These are phyloP conservation scores for Drosophila sturtevanti DNA, from an alignment of 1,140 invertebrate genomes.

Conservation along the genomic window DNA sequence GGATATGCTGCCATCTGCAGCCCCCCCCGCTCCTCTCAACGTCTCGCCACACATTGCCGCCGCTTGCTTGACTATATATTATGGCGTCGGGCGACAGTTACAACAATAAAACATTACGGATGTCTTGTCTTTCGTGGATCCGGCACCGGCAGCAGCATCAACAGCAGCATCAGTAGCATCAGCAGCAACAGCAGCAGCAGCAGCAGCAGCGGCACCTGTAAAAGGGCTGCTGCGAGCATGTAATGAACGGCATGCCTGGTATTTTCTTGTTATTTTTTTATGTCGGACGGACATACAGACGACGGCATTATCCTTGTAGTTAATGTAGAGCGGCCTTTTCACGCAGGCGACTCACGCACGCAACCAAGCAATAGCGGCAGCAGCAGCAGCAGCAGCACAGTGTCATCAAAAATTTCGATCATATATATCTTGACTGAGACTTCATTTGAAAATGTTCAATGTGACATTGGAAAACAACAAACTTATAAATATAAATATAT, in stretches of 20 bases:
- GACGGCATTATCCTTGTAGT: conserved; percentile 73
- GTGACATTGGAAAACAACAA: neutral
- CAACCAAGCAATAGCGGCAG: neutral
- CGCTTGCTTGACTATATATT: conserved; percentile 73
- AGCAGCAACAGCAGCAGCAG: neutral
- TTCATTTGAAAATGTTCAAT: neutral
- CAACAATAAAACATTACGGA: conserved; percentile 80
- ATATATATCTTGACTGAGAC: neutral
- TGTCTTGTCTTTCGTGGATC: conserved; percentile 55
- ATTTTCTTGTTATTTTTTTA: conserved; percentile 78
- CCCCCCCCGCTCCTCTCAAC: conserved; percentile 45
- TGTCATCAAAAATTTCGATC: conserved; percentile 20
- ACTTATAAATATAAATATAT: neutral
- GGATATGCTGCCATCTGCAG: conserved; percentile 67
- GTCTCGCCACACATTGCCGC: conserved; percentile 54
- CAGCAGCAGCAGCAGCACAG: conserved; percentile 20
- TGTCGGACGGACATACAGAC: conserved; percentile 31
- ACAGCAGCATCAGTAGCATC: conserved; percentile 23
- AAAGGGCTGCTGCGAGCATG: conserved; percentile 36
- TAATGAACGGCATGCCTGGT: conserved; percentile 73
- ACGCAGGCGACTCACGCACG: conserved; percentile 55
- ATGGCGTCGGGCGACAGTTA: conserved; percentile 72
- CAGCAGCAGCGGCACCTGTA: conserved; percentile 37
- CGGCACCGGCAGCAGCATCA: neutral
- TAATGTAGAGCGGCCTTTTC: conserved; percentile 57